Evolutionary conservation across 2,888 invertebrate species (phyloP), one percentile per base, ranked within the genome.

Genomic region (Cinara cedri): DNA sequence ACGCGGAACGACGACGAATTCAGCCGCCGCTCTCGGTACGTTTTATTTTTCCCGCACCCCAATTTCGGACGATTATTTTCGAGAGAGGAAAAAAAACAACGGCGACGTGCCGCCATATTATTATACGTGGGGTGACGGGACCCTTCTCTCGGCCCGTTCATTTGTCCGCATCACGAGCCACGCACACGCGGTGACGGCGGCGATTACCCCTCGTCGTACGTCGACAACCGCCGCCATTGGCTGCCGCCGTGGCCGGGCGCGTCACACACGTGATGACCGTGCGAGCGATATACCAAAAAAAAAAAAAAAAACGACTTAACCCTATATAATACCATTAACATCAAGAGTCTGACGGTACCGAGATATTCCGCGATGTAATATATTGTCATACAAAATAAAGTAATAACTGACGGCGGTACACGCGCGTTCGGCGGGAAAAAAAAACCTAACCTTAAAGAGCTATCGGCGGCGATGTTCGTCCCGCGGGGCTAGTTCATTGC

Each of bases 91-190:
- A 49, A 44, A 54, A 34, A 63, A 63, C 21, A 44, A 44, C 14
- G 0, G 21, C 42, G 34, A 10, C 21, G 34, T 49, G 60, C 34
- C 21, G 78, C 78, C 78, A 76, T 70, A 16, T 74, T 74, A 51
- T 16, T 8, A 19, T 54, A 54, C 49, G 42, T 62, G 21, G 78
- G 78, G 78, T 60, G 70, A 78, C 51, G 11, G 19, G 60, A 65
- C 60, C 78, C 78, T 34, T 34, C 34, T 34, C 46, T 60, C 16
- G n/a, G 51, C 51, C 24, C 54, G n/a, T 78, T 78, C 78, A 78
- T 78, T 78, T 78, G 78, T 78, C 70, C 57, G 34, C 34, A 70
- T 68, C 78, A 62, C 78, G 78, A 60, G 68, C 74, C 63, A 75
- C 65, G 74, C 63, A 65, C 74, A 65, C 74, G 63, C 63, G 21